phyloP scores from a whole-genome alignment of 2,113 vertebrate species.

The Entosphenus tridentatus region DNA sequence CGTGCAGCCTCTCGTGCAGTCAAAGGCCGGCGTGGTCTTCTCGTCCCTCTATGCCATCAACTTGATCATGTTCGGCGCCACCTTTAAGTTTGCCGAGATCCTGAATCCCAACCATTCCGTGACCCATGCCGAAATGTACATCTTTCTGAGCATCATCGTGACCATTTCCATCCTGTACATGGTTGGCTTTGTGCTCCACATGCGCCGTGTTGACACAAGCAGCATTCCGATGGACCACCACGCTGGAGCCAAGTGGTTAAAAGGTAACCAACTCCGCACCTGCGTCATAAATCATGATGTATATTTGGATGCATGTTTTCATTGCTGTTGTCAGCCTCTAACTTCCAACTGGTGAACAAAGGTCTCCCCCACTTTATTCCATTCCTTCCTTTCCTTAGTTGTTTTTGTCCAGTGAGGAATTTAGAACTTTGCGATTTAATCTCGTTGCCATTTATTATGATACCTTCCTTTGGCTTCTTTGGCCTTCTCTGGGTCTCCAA shows the following conservation, averaged over 20 bases:
- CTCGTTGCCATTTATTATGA: too few species aligned
- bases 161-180: not conserved
- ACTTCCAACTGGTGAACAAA: too few species aligned
- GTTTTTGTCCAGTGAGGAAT: too few species aligned
- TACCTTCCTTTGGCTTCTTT: too few species aligned
- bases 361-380: too few species aligned
- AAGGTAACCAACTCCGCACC: not conserved
- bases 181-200: not conserved
- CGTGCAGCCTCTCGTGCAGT: too few species aligned
- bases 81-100: slow-evolving; percentile 4
- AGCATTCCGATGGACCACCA: not conserved
- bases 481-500: too few species aligned
- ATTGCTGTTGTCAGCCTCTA: too few species aligned
- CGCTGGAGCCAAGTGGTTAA: slow-evolving; percentile 2
- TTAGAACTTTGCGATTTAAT: too few species aligned
- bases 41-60: not conserved
- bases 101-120: not conserved
- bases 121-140: not conserved
- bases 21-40: not conserved
- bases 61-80: not conserved
- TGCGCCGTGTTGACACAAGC: not conserved
- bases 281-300: too few species aligned
- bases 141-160: not conserved
- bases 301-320: too few species aligned
- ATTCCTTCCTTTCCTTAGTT: too few species aligned